Conservation (phyloP, 2,797 vertebrate genomes). For the Myotis planiceps region DNA sequence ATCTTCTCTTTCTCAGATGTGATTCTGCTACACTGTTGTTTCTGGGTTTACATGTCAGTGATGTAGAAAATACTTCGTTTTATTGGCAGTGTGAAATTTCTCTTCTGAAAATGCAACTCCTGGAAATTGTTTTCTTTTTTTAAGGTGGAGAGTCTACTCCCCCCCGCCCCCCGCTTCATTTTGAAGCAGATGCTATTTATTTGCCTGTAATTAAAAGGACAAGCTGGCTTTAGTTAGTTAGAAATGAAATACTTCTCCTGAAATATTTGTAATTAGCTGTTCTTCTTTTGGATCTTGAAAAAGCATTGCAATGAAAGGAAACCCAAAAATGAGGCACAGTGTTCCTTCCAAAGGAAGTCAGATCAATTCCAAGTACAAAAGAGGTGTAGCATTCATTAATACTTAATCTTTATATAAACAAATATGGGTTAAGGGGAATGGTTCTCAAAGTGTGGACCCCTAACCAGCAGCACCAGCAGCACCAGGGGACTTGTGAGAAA, state of each 20-base stretch:
- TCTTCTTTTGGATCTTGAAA: background rate
- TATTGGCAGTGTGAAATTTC: constrained; percentile 11
- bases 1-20: background rate
- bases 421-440: background rate
- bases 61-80: background rate
- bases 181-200: constrained; percentile 20
- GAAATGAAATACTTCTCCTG: background rate
- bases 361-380: background rate
- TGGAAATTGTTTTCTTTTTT: background rate
- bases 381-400: background rate
- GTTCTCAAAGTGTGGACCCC: background rate
- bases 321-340: background rate
- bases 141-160: background rate
- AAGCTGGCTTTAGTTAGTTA: background rate
- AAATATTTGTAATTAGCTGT: background rate
- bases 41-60: background rate
- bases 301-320: background rate
- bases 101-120: background rate
- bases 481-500: background rate
- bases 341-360: background rate
- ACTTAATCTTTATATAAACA: background rate
- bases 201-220: background rate
- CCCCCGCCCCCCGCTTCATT: background rate
- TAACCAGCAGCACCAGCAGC: background rate
- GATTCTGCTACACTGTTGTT: background rate